phyloP scores from a whole-genome alignment of 2,113 vertebrate genomes.

The Donacobius atricapilla region DNA sequence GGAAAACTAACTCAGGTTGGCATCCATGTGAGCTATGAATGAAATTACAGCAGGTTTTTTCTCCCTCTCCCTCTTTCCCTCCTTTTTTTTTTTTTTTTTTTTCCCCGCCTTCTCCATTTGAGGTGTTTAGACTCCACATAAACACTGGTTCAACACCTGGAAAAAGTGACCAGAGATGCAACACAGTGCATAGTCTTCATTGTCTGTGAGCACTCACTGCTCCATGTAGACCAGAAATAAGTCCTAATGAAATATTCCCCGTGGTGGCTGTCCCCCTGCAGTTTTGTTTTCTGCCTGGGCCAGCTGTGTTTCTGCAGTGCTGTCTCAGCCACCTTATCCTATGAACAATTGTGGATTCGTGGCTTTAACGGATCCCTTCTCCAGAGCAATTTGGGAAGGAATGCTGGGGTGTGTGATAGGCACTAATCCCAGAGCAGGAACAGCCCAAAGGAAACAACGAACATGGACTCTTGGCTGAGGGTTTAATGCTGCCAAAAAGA shows the following conservation, averaged over 20 bases:
- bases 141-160: neutral
- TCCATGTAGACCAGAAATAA: neutral
- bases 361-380: neutral
- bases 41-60: neutral
- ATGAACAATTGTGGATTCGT: accelerated
- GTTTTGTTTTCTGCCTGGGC: neutral
- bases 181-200: neutral
- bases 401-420: neutral
- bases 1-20: neutral
- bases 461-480: neutral
- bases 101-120: neutral
- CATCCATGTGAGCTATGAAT: neutral
- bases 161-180: neutral
- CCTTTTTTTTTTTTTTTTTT: neutral
- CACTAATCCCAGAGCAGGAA: neutral
- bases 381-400: neutral
- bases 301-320: neutral
- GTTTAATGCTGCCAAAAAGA: neutral
- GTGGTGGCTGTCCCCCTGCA: neutral
- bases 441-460: neutral
- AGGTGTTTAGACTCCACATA: neutral
- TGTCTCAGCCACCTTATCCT: neutral
- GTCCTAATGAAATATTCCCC: neutral
- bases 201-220: neutral
- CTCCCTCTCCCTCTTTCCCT: neutral